Conservation (phyloP, 1,140 invertebrate genomes). For the Cyphomyrmex costatus region DNA sequence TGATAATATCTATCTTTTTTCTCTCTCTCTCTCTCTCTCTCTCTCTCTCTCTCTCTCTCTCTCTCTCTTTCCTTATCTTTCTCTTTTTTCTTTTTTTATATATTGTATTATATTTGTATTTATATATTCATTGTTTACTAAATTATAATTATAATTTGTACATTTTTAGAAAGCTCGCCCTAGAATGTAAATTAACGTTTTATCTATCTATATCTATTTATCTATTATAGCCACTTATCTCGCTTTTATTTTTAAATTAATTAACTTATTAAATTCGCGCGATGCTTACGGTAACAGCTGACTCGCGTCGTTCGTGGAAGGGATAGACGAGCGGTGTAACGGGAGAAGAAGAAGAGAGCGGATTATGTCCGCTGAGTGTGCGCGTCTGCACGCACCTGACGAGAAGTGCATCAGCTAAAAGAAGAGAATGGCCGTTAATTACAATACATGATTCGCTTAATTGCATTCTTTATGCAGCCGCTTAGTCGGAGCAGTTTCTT, state of each 20-base stretch:
- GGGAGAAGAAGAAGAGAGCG: constrained; percentile 40
- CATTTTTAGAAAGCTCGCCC: no score
- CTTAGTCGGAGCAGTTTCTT: constrained; percentile 74
- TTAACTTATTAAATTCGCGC: constrained; percentile 47
- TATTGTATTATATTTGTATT: no score
- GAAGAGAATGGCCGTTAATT: constrained; percentile 79
- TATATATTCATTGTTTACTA: no score
- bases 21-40: not conserved
- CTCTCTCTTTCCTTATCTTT: no score
- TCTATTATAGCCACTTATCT: no score
- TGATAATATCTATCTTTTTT: not conserved
- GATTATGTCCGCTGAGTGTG: constrained; percentile 71
- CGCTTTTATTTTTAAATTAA: constrained; percentile 31
- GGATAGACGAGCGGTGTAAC: constrained; percentile 24
- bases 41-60: not conserved
- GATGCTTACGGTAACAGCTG: constrained; percentile 52
- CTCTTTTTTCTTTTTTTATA: no score
- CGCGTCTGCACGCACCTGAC: constrained; percentile 71
- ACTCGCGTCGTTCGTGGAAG: constrained; percentile 13
- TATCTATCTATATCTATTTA: no score
- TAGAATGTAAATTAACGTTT: no score
- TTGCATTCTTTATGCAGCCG: constrained; percentile 81
- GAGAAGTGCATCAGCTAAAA: constrained; percentile 70
- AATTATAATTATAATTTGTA: no score
- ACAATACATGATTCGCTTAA: constrained; percentile 81